Conservation (phyloP, 2,113 vertebrate genomes). For the Hydrolagus affinis region DNA sequence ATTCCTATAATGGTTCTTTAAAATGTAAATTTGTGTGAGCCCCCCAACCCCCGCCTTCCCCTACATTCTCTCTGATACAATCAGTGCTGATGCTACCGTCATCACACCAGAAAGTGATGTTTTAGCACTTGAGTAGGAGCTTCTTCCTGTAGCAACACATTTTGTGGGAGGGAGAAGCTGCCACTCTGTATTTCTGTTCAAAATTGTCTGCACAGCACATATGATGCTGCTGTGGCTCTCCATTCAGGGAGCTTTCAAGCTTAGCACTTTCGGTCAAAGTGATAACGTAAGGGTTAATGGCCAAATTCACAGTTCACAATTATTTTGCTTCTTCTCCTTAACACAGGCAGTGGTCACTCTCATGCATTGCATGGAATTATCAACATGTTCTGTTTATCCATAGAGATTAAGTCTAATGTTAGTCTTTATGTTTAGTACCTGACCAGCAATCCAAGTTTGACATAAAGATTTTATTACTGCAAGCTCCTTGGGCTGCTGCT, state of each 20-base stretch:
- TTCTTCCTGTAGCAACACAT: constrained; percentile 14
- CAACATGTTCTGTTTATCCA: neutral
- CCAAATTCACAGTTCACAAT: neutral
- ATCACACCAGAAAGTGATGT: neutral
- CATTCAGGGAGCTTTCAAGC: constrained; percentile 5
- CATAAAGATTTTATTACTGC: neutral
- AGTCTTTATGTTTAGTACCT: neutral
- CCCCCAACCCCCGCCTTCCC: neutral
- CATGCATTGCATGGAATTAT: neutral
- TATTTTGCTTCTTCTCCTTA: neutral
- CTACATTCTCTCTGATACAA: neutral
- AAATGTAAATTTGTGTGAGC: neutral
- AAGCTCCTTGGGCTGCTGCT: neutral
- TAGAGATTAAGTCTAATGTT: constrained; percentile 10
- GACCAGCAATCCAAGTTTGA: neutral
- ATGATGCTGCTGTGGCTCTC: neutral
- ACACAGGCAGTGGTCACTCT: neutral
- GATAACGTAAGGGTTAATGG: constrained; percentile 6
- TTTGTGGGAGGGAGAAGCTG: neutral
- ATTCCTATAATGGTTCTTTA: neutral
- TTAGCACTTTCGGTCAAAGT: neutral
- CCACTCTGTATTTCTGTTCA: neutral
- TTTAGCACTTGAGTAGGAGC: neutral
- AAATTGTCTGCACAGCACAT: neutral
- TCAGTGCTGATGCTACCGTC: neutral